Evolutionary conservation across 2,113 vertebrate genomes (phyloP), one percentile per base, ranked within the genome.

Genomic region (Protobothrops mucrosquamatus): DNA sequence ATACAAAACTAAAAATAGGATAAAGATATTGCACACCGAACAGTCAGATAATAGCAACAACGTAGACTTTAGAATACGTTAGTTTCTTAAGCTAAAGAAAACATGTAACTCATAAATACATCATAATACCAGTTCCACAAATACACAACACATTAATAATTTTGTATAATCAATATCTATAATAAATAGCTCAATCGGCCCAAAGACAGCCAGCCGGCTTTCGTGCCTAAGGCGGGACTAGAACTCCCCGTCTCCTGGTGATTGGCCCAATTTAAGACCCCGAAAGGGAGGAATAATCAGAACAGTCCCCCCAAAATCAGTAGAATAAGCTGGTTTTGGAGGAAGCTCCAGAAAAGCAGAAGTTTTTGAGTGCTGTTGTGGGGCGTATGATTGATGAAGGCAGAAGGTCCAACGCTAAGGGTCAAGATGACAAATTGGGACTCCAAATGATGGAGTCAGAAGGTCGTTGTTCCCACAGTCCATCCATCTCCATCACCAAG

Each of bases 341-440:
- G 34, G 15, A 39, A 81, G 15, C n/a, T 20, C 1, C 2, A 39
- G 34, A 81, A n/a, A 74, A 18, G 2, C 7, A 34, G 64, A 89
- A 89, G 88, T 94, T 93, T 88, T 89, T 88, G 23, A 48, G 87
- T 57, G 29, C 48, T 54, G 7, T 91, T 94, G 91, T 22, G 8
- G 59, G 93, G 51, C 89, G 34, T 89, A 89, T 92, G 94, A 56
- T 94, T 61, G 89, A 89, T 64, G 95, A 96, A 96, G 92, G 85
- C 88, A 91, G 85, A 93, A 90, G 85, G 34, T 87, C 93, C 90
- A 95, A 57, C 15, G 7, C 91, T 64, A 61, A 93, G 93, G 89
- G 39, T 52, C 43, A 85, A 92, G 90, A 89, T 6, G 55, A 85
- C 64, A 94, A 95, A 92, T 95, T 90, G 93, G 93, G 93, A 81